A percentile compares a stretch with the other conserved stretches of the same genome.
Evolutionary conservation across 2,113 vertebrate species (phyloP).

Genomic region (Peucedramus taeniatus): DNA sequence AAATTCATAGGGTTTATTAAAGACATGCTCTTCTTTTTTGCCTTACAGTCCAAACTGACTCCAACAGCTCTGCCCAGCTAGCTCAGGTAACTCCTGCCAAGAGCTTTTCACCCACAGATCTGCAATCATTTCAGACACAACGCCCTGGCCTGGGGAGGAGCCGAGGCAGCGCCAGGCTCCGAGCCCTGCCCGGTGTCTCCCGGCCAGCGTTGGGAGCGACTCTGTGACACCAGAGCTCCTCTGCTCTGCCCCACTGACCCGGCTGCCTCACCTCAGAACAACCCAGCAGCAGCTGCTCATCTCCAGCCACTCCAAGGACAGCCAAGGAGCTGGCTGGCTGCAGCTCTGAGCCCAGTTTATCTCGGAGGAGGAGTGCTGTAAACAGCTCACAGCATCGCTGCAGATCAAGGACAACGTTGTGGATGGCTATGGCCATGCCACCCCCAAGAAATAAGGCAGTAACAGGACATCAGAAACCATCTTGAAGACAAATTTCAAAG

Average conservation of each 20-base stretch:
- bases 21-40: background rate
- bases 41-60: background rate
- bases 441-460: constrained; percentile 49
- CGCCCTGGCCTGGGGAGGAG: background rate
- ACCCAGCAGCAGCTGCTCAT: background rate
- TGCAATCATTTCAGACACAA: background rate
- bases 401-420: background rate
- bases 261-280: background rate
- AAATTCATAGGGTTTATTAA: background rate
- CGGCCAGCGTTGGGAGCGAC: background rate
- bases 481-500: constrained; percentile 28
- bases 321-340: background rate
- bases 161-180: accelerated
- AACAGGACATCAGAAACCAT: constrained; percentile 28
- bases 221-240: accelerated
- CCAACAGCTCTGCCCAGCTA: background rate
- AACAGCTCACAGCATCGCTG: background rate
- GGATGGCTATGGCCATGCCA: background rate
- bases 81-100: background rate
- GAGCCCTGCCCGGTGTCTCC: background rate
- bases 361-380: background rate
- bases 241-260: background rate
- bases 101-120: background rate
- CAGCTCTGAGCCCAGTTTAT: background rate
- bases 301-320: background rate